phyloP scores from a whole-genome alignment of 1,140 invertebrate genomes.

The Notospermus geniculatus region DNA sequence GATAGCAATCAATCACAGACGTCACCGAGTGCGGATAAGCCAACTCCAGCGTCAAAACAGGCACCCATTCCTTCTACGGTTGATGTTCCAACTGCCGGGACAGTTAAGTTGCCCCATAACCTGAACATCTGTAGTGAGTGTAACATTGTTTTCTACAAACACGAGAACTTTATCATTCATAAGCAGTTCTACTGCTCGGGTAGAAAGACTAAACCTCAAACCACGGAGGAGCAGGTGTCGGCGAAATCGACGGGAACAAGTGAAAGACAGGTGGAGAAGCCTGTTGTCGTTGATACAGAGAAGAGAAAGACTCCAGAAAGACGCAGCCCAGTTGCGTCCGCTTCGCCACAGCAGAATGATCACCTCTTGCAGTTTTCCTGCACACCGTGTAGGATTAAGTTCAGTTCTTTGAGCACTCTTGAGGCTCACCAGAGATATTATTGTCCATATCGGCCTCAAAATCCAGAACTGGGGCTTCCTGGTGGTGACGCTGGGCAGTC shows the following conservation, averaged over 20 bases:
- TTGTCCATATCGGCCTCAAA: conserved; percentile 60
- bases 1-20: too few species aligned
- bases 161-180: conserved; percentile 91
- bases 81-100: conserved; percentile 54
- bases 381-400: conserved; percentile 86
- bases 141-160: conserved; percentile 95
- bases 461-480: not conserved
- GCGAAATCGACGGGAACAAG: not conserved
- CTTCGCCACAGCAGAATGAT: conserved; percentile 11
- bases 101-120: conserved; percentile 16
- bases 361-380: conserved; percentile 67
- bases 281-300: not conserved
- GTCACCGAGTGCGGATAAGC: conserved; percentile 15
- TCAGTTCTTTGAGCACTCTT: conserved; percentile 85
- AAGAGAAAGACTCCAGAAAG: not conserved
- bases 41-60: conserved; percentile 21
- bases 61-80: conserved; percentile 59
- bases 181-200: conserved; percentile 93
- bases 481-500: conserved; percentile 4
- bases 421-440: conserved; percentile 91
- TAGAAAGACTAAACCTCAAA: conserved; percentile 47
- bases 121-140: conserved; percentile 91
- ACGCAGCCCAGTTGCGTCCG: not conserved
- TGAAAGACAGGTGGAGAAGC: not conserved
- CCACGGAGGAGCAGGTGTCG: not conserved